Evolutionary conservation across 2,113 vertebrate species (phyloP).

Genomic region (Eptesicus fuscus): DNA sequence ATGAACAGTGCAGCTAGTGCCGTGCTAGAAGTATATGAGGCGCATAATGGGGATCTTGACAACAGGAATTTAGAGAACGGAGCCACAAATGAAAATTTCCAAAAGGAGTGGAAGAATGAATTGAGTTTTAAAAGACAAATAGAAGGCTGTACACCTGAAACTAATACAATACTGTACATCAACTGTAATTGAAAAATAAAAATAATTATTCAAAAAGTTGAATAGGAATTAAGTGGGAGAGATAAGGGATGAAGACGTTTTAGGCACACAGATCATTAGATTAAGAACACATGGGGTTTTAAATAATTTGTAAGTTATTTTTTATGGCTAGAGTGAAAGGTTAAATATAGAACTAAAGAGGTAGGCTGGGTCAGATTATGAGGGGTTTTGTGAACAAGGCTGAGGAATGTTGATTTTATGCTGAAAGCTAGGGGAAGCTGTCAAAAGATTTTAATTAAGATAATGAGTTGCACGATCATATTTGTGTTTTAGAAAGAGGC

Average conservation of each 20-base stretch:
- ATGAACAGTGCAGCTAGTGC: not conserved
- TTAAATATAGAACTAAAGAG: not conserved
- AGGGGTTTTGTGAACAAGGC: not conserved
- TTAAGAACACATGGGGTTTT: not conserved
- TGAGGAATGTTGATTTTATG: not conserved
- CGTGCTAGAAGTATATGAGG: too few species aligned
- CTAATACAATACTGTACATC: not conserved
- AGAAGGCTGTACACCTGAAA: not conserved
- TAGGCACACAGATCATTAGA: not conserved
- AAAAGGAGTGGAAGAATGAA: not conserved
- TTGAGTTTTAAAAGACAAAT: not conserved
- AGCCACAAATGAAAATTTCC: not conserved
- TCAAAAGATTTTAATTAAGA: constrained; percentile 36
- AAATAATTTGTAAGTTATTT: not conserved
- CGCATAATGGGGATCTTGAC: rapidly evolving
- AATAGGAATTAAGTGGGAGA: not conserved
- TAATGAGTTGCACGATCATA: constrained; percentile 14
- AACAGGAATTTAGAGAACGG: not conserved
- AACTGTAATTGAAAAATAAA: not conserved
- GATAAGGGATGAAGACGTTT: not conserved
- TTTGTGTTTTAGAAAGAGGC: constrained; percentile 20
- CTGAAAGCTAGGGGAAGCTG: not conserved
- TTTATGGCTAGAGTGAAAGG: not conserved
- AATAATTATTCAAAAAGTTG: not conserved
- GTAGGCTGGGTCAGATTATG: not conserved